Evolutionary conservation across 2,888 invertebrate genomes (phyloP).

Genomic region (Phorcus lineatus): DNA sequence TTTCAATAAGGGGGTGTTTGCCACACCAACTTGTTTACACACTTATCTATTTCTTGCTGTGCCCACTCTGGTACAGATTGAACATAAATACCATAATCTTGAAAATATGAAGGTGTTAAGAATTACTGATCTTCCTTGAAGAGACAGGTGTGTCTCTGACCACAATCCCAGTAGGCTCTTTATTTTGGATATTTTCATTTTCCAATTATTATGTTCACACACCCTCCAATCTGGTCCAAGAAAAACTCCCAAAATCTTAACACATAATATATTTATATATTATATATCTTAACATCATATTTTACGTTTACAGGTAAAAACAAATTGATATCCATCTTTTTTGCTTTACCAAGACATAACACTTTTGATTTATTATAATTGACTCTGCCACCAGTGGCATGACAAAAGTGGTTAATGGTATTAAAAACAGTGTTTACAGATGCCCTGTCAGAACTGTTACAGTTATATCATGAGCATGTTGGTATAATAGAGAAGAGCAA

Average conservation of each 20-base stretch:
- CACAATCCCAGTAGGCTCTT: not conserved
- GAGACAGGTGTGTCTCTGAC: not conserved
- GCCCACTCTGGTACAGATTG: not conserved
- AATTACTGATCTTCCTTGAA: not conserved
- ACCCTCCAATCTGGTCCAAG: not conserved
- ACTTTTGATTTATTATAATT: not conserved
- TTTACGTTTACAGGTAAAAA: not conserved
- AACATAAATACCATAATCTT: not conserved
- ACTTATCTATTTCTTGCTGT: no score
- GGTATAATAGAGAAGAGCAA: not conserved
- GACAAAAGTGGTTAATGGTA: not conserved
- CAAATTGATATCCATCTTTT: not conserved
- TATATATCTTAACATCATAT: no score
- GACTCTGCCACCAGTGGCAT: not conserved
- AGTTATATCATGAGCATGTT: not conserved
- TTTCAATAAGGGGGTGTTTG: no score
- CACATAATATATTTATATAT: no score
- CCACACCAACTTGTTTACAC: no score
- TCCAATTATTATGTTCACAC: not conserved
- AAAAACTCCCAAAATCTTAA: not conserved
- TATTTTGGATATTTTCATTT: not conserved
- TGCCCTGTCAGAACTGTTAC: not conserved
- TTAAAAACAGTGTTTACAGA: not conserved
- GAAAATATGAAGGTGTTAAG: not conserved
- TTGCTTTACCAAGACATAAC: no score